Evolutionary conservation across 2,113 vertebrate genomes (phyloP).

Genomic region (Ceyx cyanopectus): DNA sequence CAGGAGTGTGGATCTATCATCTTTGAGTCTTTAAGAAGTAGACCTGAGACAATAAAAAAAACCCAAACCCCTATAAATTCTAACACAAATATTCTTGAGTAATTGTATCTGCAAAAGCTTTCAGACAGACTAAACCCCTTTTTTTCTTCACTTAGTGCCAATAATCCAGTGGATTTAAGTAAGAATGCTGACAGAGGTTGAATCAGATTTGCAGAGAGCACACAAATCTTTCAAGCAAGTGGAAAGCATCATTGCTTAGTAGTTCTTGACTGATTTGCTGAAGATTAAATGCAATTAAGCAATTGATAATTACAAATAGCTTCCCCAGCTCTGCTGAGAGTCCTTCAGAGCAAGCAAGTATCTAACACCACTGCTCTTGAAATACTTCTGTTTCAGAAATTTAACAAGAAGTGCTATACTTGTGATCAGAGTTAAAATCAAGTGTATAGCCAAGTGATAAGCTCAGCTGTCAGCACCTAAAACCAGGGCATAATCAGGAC

Average conservation of each 20-base stretch:
- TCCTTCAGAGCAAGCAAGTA: background rate
- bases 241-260: background rate
- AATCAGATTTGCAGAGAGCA: background rate
- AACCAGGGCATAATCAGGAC: constrained; percentile 11
- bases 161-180: background rate
- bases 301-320: background rate
- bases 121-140: background rate
- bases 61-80: background rate
- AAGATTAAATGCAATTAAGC: background rate
- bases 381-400: constrained; percentile 2
- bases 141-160: background rate
- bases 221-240: background rate
- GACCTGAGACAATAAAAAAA: background rate
- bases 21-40: background rate
- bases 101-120: constrained; percentile 6
- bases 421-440: background rate
- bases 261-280: background rate
- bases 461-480: background rate
- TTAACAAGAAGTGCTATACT: background rate
- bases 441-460: background rate
- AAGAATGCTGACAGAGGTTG: background rate
- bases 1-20: background rate
- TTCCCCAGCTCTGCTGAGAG: background rate
- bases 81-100: background rate
- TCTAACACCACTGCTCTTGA: background rate